Evolutionary conservation across 2,888 invertebrate genomes (phyloP), one percentile per base, ranked within the genome.

Genomic region (Pecten maximus): DNA sequence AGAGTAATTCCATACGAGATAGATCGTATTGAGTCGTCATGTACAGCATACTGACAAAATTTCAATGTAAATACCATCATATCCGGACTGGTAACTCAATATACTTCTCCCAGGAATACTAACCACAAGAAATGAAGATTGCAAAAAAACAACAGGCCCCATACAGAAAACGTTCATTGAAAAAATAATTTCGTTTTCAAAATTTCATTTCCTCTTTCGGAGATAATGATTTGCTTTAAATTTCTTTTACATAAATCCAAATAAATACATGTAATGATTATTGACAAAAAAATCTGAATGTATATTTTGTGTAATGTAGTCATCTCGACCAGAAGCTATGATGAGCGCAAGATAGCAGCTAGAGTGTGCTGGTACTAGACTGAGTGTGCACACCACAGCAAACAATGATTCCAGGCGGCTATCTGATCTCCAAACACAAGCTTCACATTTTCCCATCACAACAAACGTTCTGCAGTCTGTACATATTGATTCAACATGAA

Each of bases 181-280:
- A 74, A 74, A 74, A 74, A 74, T 74, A 74, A 74, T 74, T 74
- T 74, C 74, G 35, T 74, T 74, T 74, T 74, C 74, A 74, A 74
- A 74, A 74, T 74, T 74, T 74, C 74, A 74, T 74, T 74, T 74
- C 74, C 74, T 74, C 10, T 74, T 74, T 35, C 10, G 35, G 35
- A 35, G 74, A 74, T 74, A 74, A 74, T 74, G 74, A 74, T 74
- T 74, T 74, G 74, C 74, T 74, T 74, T 74, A 74, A 74, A 74
- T 74, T 74, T 74, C 74, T 74, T 74, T 74, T 74, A 28, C 74
- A 74, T 74, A 74, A 74, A 74, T 74, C 74, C 74, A 74, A 74
- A 74, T 74, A 35, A 74, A 74, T 74, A 74, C 35, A 35, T 74
- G 15, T 54, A 74, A 74, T 74, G 74, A 74, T 74, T 74, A 74